Percentiles rank a stretch among this genome's conserved stretches.
Conservation (phyloP, 2,797 vertebrate genomes). For the Pterois miles region DNA sequence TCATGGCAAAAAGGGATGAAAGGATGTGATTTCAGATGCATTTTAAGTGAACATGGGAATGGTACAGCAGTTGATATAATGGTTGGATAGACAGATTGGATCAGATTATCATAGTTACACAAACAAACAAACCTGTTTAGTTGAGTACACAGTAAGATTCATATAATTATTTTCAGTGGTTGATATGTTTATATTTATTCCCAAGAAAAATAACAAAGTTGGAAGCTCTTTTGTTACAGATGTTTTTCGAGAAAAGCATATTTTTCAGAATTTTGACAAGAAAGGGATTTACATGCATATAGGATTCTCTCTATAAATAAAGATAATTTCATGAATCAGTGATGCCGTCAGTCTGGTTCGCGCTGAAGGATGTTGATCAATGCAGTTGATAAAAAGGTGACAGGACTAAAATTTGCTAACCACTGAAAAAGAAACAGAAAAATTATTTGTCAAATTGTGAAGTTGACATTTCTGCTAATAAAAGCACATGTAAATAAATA, state of each 20-base stretch:
- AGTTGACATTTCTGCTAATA: neutral
- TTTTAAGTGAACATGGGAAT: neutral
- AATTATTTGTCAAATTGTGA: neutral
- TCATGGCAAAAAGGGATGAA: neutral
- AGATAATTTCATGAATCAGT: neutral
- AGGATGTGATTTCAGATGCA: neutral
- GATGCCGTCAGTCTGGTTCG: neutral
- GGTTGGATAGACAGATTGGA: neutral
- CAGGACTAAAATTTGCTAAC: neutral
- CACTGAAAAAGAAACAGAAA: conserved; percentile 35
- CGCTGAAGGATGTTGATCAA: neutral
- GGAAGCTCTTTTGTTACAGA: neutral
- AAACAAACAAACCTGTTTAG: too few relatives aligned
- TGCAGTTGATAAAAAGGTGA: neutral
- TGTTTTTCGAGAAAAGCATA: neutral
- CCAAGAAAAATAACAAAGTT: neutral
- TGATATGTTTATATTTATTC: neutral
- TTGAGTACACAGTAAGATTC: neutral
- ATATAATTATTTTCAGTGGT: neutral
- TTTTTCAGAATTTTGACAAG: neutral
- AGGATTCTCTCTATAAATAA: neutral
- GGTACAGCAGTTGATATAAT: neutral
- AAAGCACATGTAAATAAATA: neutral
- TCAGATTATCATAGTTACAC: neutral
- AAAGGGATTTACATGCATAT: neutral